These are phyloP conservation scores for Hypothenemus hampei DNA, from an alignment of 1,140 invertebrate species.

Conservation along the genomic window DNA sequence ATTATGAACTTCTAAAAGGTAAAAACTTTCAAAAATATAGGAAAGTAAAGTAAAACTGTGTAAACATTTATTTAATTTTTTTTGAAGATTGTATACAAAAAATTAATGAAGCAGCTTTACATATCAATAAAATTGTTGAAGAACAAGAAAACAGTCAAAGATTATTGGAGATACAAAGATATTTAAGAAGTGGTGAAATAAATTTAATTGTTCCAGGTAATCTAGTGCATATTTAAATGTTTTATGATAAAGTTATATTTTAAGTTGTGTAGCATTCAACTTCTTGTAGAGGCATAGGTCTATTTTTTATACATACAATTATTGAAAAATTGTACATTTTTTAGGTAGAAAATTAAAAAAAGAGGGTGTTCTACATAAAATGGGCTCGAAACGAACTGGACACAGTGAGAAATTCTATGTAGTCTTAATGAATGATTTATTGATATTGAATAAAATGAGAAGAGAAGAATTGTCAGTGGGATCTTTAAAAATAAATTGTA, in stretches of 20 bases:
- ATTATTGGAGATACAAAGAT: slow-evolving; percentile 62
- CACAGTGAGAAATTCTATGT: slow-evolving; percentile 48
- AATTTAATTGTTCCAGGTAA: slow-evolving; percentile 62
- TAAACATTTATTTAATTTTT: slow-evolving; percentile 7
- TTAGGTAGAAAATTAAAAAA: slow-evolving; percentile 63
- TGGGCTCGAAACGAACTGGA: slow-evolving; percentile 48
- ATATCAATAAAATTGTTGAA: slow-evolving; percentile 66
- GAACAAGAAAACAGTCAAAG: slow-evolving; percentile 68
- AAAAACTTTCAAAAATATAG: slow-evolving; percentile 1
- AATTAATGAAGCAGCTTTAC: slow-evolving; percentile 61
- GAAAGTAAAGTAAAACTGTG: too few relatives aligned
- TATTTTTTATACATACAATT: too few relatives aligned
- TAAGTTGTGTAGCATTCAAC: too few relatives aligned
- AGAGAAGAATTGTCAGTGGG: slow-evolving; percentile 41
- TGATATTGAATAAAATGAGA: slow-evolving; percentile 58
- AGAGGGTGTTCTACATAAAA: slow-evolving; percentile 65
- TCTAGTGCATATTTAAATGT: neutral
- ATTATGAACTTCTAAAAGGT: slow-evolving; percentile 47
- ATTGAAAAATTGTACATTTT: too few relatives aligned
- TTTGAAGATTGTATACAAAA: slow-evolving; percentile 58
- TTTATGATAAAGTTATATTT: neutral
- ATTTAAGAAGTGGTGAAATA: slow-evolving; percentile 54
- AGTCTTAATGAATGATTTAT: slow-evolving; percentile 54
- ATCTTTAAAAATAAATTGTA: slow-evolving; percentile 53
- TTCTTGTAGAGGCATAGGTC: too few relatives aligned